Evolutionary conservation across 2,888 invertebrate genomes (phyloP).

Genomic region (Calameuta pallipes): DNA sequence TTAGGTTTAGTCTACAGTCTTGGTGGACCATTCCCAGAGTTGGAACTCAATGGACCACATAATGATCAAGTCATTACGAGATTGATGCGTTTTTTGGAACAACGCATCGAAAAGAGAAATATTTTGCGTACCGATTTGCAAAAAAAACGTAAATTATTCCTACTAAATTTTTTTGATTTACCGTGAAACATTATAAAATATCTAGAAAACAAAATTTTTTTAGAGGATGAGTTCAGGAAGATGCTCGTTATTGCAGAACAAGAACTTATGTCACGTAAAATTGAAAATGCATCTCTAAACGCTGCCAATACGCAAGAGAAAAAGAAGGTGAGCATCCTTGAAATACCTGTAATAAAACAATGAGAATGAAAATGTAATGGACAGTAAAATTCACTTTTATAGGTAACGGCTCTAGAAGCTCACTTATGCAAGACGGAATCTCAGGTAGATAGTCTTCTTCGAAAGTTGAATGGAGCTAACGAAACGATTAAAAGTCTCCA

Average conservation of each 20-base stretch:
- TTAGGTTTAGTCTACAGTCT: slow-evolving; percentile 78
- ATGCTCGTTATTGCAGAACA: slow-evolving; percentile 77
- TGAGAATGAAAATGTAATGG: too few relatives aligned
- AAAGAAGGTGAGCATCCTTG: slow-evolving; percentile 68
- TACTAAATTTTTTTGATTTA: neutral
- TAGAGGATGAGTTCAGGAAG: slow-evolving; percentile 68
- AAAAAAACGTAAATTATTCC: slow-evolving; percentile 68
- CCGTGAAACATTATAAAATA: neutral
- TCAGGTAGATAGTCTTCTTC: slow-evolving; percentile 71
- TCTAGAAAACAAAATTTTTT: neutral
- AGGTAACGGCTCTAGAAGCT: slow-evolving; percentile 71
- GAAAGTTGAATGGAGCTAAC: slow-evolving; percentile 75
- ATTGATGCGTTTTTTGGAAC: slow-evolving; percentile 77
- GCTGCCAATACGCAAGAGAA: slow-evolving; percentile 77
- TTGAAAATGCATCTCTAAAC: slow-evolving; percentile 76
- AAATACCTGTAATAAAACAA: too few relatives aligned
- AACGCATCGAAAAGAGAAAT: slow-evolving; percentile 75
- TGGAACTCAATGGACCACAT: slow-evolving; percentile 76
- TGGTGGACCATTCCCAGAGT: slow-evolving; percentile 80
- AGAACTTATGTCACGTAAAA: slow-evolving; percentile 75
- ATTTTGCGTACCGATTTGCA: slow-evolving; percentile 74
- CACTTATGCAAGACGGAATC: slow-evolving; percentile 76
- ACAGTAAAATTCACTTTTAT: neutral
- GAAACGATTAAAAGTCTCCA: slow-evolving; percentile 73
- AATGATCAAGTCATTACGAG: slow-evolving; percentile 75